Evolutionary conservation across 2,113 vertebrate species (phyloP).

Genomic region (Himantopus leucocephalus): DNA sequence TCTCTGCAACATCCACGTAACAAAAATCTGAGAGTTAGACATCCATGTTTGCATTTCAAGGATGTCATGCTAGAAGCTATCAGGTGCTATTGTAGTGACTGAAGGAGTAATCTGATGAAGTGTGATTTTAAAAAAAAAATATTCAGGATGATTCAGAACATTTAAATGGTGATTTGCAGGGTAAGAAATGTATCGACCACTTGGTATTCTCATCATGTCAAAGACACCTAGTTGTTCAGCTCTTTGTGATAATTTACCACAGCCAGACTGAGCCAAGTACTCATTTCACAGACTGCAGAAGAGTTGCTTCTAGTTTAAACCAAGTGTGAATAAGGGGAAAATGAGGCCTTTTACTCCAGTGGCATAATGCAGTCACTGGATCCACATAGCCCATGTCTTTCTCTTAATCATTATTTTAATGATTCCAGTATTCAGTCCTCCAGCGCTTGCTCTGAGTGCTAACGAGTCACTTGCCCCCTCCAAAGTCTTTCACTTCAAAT

Average conservation of each 20-base stretch:
- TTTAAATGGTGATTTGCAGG: conserved; percentile 43
- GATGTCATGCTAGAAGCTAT: background rate
- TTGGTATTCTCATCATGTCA: conserved; percentile 59
- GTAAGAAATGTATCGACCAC: background rate
- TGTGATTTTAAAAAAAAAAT: background rate
- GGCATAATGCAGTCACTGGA: background rate
- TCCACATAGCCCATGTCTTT: background rate
- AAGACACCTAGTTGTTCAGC: conserved; percentile 10
- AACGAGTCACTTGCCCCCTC: background rate
- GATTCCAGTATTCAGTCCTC: background rate
- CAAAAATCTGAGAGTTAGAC: background rate
- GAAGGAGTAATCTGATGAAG: conserved; percentile 21
- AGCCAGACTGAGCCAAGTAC: conserved; percentile 8
- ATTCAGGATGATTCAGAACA: conserved; percentile 1
- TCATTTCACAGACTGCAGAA: conserved; percentile 43
- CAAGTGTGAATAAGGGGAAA: conserved; percentile 12
- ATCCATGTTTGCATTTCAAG: background rate
- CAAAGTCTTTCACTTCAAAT: background rate
- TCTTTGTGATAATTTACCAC: conserved; percentile 31
- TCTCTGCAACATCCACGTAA: background rate
- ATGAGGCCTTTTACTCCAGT: background rate
- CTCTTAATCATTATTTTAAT: conserved; percentile 3
- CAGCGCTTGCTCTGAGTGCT: background rate
- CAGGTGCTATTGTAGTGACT: background rate
- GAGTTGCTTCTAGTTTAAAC: background rate